These are phyloP conservation scores for Thereva nobilitata DNA, from an alignment of 2,888 invertebrate genomes.

Conservation along the genomic window DNA sequence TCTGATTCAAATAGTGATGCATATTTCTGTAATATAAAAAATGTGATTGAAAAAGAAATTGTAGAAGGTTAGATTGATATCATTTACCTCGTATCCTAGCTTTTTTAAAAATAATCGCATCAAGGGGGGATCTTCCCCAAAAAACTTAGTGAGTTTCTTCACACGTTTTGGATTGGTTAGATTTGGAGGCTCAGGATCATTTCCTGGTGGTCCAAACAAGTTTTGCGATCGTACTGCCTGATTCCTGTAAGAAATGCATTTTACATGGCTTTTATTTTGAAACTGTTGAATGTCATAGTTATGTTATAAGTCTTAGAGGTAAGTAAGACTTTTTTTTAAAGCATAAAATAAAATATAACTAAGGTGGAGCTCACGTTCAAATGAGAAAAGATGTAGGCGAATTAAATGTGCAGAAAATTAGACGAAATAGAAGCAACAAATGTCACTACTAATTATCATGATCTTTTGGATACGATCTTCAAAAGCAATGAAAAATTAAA, in stretches of 20 bases:
- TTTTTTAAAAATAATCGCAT: constrained; percentile 87
- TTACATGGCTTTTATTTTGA: not conserved
- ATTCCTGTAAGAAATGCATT: constrained; percentile 25
- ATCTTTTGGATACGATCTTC: too few relatives aligned
- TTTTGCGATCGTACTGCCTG: constrained; percentile 41
- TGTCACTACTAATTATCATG: too few relatives aligned
- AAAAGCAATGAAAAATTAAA: too few relatives aligned
- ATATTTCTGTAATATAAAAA: constrained; percentile 73
- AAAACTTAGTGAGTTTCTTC: constrained; percentile 88
- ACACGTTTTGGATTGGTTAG: constrained; percentile 86
- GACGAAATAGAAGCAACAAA: too few relatives aligned
- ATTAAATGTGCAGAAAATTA: too few relatives aligned
- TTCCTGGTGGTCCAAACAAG: constrained; percentile 53
- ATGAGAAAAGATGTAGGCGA: too few relatives aligned
- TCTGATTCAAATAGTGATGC: constrained; percentile 81
- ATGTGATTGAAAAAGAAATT: constrained; percentile 13
- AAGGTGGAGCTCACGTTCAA: too few relatives aligned
- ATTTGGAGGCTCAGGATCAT: constrained; percentile 67
- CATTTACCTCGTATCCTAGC: constrained; percentile 84
- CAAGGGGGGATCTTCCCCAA: constrained; percentile 90
- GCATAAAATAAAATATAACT: too few relatives aligned
- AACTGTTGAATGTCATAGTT: not conserved
- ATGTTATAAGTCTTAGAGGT: not conserved
- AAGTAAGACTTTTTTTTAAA: not conserved
- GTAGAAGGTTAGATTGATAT: constrained; percentile 36